Conservation (phyloP, 2,888 invertebrate species). For the Heteromurus nitidus region DNA sequence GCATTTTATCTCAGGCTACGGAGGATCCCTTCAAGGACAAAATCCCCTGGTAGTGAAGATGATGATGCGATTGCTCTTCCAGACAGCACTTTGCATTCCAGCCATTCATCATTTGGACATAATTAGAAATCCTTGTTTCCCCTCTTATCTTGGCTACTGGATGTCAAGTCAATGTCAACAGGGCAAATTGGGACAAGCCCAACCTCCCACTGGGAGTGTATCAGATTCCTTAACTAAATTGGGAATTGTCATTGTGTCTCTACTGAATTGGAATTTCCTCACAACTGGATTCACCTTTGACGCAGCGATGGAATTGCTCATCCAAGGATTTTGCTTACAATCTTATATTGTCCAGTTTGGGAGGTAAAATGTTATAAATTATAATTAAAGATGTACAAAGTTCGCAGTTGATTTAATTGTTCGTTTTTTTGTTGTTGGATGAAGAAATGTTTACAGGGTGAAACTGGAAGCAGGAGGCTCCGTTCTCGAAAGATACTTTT, state of each 20-base stretch:
- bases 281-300: slow-evolving; percentile 7
- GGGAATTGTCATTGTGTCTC: background rate
- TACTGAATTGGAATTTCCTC: slow-evolving; percentile 13
- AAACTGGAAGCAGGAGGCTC: background rate
- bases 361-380: background rate
- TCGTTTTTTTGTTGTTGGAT: background rate
- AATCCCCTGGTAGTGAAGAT: background rate
- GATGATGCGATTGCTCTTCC: background rate
- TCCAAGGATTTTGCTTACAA: slow-evolving; percentile 2
- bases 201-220: background rate
- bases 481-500: background rate
- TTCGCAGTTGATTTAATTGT: background rate
- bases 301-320: background rate
- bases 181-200: background rate
- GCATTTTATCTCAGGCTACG: background rate
- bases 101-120: slow-evolving; percentile 24
- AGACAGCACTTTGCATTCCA: background rate
- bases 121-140: slow-evolving; percentile 33
- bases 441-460: background rate
- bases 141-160: slow-evolving; percentile 30
- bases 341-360: background rate
- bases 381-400: background rate
- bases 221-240: background rate
- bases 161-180: background rate
- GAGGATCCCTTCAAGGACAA: background rate